Conservation (phyloP, 1,140 invertebrate species). For the Psilanteris sp. region DNA sequence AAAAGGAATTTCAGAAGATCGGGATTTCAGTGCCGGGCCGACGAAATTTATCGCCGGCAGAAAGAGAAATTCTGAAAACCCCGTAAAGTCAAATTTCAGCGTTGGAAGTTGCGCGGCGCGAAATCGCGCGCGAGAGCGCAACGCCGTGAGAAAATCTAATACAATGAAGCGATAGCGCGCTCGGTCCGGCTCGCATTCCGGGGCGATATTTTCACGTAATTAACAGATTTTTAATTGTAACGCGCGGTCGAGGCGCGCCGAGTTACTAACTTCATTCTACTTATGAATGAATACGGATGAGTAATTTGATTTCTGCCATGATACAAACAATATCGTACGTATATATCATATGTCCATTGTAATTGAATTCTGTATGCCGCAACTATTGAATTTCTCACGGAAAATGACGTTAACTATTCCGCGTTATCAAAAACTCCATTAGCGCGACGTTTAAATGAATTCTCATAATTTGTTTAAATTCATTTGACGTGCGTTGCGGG, state of each 20-base stretch:
- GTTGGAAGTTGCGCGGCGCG: conserved; percentile 1
- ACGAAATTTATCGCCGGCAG: conserved; percentile 12
- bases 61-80: conserved; percentile 13
- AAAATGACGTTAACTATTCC: conserved; percentile 18
- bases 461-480: conserved; percentile 28
- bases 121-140: conserved; percentile 17
- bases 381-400: conserved; percentile 30
- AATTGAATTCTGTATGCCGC: conserved; percentile 40
- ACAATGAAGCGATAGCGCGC: conserved; percentile 10
- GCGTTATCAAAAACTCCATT: conserved; percentile 52
- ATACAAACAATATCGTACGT: conserved; percentile 43
- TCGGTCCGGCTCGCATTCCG: conserved; percentile 5
- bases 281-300: conserved; percentile 26
- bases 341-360: conserved; percentile 41
- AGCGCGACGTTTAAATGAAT: conserved; percentile 28
- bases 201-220: conserved; percentile 1
- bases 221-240: conserved; percentile 19
- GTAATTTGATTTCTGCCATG: conserved; percentile 45
- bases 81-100: conserved; percentile 4
- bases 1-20: conserved; percentile 15
- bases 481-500: too few species aligned
- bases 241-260: background rate
- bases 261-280: conserved; percentile 26
- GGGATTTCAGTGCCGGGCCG: conserved; percentile 2
- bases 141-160: background rate